Evolutionary conservation across 2,888 invertebrate species (phyloP).

Genomic region (Ypsolopha sequella): DNA sequence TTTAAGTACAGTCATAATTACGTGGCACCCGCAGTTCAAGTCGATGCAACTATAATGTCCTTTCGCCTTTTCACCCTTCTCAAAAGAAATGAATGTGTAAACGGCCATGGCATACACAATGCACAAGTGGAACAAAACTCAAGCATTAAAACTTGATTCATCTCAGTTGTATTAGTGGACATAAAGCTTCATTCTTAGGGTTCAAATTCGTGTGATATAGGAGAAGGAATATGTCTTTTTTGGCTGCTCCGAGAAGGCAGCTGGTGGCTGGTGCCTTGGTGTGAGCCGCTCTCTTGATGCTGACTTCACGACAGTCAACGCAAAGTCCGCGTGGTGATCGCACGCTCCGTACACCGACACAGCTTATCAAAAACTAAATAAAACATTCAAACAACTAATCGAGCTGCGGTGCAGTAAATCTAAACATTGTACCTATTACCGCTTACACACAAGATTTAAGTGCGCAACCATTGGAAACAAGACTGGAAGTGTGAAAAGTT

Average conservation of each 20-base stretch:
- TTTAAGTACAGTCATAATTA: not conserved
- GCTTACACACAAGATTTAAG: not conserved
- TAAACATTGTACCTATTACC: not conserved
- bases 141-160: slow-evolving; percentile 12
- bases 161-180: slow-evolving; percentile 12
- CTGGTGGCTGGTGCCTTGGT: not conserved
- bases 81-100: slow-evolving; percentile 55
- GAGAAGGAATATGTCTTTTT: not conserved
- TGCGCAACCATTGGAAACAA: not conserved
- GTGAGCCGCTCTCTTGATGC: not conserved
- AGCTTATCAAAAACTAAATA: not conserved
- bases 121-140: slow-evolving; percentile 34
- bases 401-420: not conserved
- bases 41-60: slow-evolving; percentile 30
- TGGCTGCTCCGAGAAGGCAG: not conserved
- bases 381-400: not conserved
- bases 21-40: slow-evolving; percentile 13
- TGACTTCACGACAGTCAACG: slow-evolving; percentile 42
- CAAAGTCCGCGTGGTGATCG: slow-evolving; percentile 20
- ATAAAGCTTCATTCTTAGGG: slow-evolving; percentile 4
- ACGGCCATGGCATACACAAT: slow-evolving; percentile 54
- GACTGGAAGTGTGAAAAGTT: slow-evolving; percentile 16
- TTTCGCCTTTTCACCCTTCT: slow-evolving; percentile 58
- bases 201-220: not conserved
- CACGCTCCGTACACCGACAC: slow-evolving; percentile 16